Percentiles rank a stretch among this genome's conserved stretches.
Evolutionary conservation across 1,140 invertebrate species (phyloP).

Genomic region (Latrodectus geometricus): DNA sequence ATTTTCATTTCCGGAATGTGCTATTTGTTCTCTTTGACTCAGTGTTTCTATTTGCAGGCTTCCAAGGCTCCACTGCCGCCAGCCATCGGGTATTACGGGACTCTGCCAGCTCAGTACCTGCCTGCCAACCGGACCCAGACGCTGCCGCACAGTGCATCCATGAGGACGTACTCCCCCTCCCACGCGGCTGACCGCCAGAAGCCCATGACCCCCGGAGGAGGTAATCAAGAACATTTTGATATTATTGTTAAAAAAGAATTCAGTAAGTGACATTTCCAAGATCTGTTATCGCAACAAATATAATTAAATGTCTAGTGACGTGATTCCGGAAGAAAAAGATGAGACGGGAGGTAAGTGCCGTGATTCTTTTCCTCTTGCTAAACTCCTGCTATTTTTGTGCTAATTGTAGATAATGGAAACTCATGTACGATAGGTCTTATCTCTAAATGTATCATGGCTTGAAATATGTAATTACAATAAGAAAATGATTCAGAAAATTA

Average conservation of each 20-base stretch:
- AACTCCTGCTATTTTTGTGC: too few relatives aligned
- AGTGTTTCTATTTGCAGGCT: slow-evolving; percentile 42
- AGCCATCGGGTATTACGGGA: slow-evolving; percentile 66
- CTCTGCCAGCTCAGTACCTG: slow-evolving; percentile 67
- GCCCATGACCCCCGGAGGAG: slow-evolving; percentile 57
- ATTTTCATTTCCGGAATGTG: slow-evolving; percentile 38
- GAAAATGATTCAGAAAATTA: too few relatives aligned
- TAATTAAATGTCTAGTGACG: background rate
- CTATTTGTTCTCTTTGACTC: slow-evolving; percentile 32
- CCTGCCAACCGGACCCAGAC: slow-evolving; percentile 72
- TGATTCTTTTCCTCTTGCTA: too few relatives aligned
- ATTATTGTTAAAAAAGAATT: too few relatives aligned
- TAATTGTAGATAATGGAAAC: too few relatives aligned
- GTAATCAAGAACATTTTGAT: slow-evolving; percentile 22
- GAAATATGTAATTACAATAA: too few relatives aligned
- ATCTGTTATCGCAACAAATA: background rate
- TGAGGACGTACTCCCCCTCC: slow-evolving; percentile 77
- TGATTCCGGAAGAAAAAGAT: background rate
- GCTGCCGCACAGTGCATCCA: slow-evolving; percentile 75
- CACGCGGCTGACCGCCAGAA: slow-evolving; percentile 49
- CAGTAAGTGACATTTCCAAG: too few relatives aligned
- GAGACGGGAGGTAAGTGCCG: too few relatives aligned
- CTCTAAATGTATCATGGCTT: too few relatives aligned
- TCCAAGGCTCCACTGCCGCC: slow-evolving; percentile 57
- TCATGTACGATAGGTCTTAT: too few relatives aligned